Evolutionary conservation across 30 jellyfish, hydroid and myxozoan species (phyloP).

Genomic region (Cassiopea andromeda): DNA sequence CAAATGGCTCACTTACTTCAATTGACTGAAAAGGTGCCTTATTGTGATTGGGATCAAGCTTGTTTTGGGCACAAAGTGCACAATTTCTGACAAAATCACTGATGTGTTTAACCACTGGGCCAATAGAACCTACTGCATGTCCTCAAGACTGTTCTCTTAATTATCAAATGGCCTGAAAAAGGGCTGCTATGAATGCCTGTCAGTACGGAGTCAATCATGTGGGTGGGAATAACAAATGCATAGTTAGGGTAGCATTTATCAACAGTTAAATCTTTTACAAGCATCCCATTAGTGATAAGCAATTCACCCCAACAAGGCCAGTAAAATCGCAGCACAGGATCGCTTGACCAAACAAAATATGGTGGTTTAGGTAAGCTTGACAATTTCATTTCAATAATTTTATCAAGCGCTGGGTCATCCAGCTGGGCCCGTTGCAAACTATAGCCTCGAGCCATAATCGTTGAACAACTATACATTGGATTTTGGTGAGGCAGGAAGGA

Average conservation of each 20-base stretch:
- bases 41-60: neutral
- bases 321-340: neutral
- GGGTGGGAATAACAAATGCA: too few species aligned
- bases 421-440: neutral
- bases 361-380: neutral
- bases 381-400: neutral
- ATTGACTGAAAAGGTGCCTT: slow-evolving; percentile 30
- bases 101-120: neutral
- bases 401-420: neutral
- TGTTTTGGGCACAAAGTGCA: neutral
- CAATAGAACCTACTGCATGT: neutral
- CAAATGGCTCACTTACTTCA: slow-evolving; percentile 26
- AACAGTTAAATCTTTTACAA: too few species aligned
- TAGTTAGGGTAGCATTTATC: too few species aligned
- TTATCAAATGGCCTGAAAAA: slow-evolving; percentile 14
- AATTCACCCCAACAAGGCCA: too few species aligned
- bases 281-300: too few species aligned
- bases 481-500: too few species aligned
- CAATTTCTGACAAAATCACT: neutral
- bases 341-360: slow-evolving; percentile 21
- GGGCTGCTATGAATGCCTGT: slow-evolving; percentile 12
- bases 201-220: neutral
- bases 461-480: too few species aligned
- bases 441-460: too few species aligned
- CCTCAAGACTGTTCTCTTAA: too few species aligned